These are phyloP conservation scores for Phymanthus crucifer DNA, from an alignment of 92 coral and sea anemone species.

Conservation along the genomic window DNA sequence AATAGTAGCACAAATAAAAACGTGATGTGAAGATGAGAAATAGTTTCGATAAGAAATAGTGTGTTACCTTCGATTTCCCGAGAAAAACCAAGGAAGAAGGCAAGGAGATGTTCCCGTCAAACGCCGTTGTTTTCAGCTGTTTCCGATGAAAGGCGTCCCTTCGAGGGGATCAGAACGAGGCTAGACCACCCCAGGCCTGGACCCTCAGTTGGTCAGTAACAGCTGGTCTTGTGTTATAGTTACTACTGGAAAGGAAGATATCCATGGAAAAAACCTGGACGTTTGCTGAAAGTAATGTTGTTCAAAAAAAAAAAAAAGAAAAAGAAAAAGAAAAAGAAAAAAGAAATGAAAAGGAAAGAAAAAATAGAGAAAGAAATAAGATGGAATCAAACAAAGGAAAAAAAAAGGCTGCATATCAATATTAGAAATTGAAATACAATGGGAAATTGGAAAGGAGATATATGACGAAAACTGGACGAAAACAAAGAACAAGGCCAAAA, in stretches of 20 bases:
- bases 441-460: not conserved
- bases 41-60: not conserved
- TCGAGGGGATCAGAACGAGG: slow-evolving; percentile 25
- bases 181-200: slow-evolving; percentile 43
- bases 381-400: too few species aligned
- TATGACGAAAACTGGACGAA: too few species aligned
- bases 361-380: not conserved
- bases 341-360: not conserved
- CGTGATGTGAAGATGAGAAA: not conserved
- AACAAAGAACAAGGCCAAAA: too few species aligned
- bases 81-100: slow-evolving; percentile 4
- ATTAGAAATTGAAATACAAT: too few species aligned
- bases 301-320: not conserved
- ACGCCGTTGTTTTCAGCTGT: slow-evolving; percentile 31
- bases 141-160: slow-evolving; percentile 30
- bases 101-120: slow-evolving; percentile 2
- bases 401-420: too few species aligned
- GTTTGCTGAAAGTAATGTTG: not conserved
- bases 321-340: not conserved
- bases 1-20: not conserved
- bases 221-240: slow-evolving; percentile 3
- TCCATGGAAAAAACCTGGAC: too few species aligned
- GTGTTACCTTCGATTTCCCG: not conserved
- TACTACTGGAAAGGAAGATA: not conserved
- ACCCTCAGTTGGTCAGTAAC: slow-evolving; percentile 26